A percentile compares a stretch with the other conserved stretches of the same genome.
Conservation (phyloP, 92 coral and sea anemone genomes). For the Siderastrea radians region DNA sequence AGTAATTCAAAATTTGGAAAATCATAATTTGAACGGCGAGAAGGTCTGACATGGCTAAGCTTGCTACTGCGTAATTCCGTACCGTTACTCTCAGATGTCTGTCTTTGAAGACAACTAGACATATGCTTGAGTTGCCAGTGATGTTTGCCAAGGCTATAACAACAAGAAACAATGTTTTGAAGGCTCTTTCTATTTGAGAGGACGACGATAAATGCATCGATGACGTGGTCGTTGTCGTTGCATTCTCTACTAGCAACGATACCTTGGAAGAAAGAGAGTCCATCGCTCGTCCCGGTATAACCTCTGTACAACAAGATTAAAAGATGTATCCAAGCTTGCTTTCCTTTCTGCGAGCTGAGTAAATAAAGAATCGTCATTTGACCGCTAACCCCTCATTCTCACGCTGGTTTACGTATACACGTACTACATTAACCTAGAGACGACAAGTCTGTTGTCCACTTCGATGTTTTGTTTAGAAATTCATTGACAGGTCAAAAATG, state of each 20-base stretch:
- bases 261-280: background rate
- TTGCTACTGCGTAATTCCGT: slow-evolving; percentile 57
- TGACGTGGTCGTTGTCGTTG: background rate
- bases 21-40: slow-evolving; percentile 44
- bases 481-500: slow-evolving; percentile 9
- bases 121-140: slow-evolving; percentile 55
- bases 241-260: slow-evolving; percentile 1
- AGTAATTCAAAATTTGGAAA: slow-evolving; percentile 38
- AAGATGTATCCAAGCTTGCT: background rate
- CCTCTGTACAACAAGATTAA: background rate
- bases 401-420: background rate
- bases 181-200: slow-evolving; percentile 14
- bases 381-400: background rate
- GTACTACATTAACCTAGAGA: too few species aligned
- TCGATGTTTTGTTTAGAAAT: slow-evolving; percentile 12
- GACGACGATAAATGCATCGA: slow-evolving; percentile 23
- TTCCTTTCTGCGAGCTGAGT: background rate
- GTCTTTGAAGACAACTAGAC: slow-evolving; percentile 54
- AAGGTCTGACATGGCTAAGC: slow-evolving; percentile 65
- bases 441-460: background rate
- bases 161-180: slow-evolving; percentile 34
- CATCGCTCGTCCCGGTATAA: background rate
- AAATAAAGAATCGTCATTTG: background rate
- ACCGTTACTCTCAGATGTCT: slow-evolving; percentile 57
- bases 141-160: slow-evolving; percentile 51